Conservation (phyloP, 2,113 vertebrate genomes). For the Lipotes vexillifer region DNA sequence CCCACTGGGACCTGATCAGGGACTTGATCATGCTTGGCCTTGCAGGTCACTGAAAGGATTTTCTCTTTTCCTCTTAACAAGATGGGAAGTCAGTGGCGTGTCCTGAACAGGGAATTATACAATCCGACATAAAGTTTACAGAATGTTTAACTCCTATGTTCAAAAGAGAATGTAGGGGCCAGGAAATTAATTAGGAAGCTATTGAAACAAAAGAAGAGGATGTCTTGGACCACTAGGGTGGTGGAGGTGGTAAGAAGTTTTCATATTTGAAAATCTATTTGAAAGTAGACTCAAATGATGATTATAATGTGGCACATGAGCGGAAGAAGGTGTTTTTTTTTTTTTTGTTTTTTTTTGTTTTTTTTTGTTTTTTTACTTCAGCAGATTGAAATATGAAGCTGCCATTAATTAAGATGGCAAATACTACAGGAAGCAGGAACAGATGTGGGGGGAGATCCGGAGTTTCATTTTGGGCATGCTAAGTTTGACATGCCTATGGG, state of each 20-base stretch:
- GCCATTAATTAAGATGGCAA: not conserved
- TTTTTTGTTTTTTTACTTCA: not conserved
- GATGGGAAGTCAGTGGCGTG: not conserved
- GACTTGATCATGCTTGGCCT: no score
- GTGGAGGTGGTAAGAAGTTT: not conserved
- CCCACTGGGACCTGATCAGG: accelerated
- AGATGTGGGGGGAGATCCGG: not conserved
- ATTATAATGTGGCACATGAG: not conserved
- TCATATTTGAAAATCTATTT: not conserved
- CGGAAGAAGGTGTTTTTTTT: not conserved
- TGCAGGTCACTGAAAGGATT: not conserved
- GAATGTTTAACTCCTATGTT: not conserved
- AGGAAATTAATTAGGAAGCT: not conserved
- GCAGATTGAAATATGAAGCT: not conserved
- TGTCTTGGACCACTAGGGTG: not conserved
- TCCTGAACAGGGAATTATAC: not conserved
- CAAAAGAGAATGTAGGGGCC: not conserved
- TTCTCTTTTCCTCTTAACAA: not conserved
- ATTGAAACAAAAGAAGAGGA: not conserved
- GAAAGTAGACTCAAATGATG: not conserved
- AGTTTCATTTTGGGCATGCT: not conserved
- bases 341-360: not conserved
- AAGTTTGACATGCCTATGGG: no score
- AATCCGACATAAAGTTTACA: not conserved
- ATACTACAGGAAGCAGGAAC: not conserved